Base-by-base conservation (phyloP, 2,797 vertebrate genomes). In the Siniperca scherzeri region DNA sequence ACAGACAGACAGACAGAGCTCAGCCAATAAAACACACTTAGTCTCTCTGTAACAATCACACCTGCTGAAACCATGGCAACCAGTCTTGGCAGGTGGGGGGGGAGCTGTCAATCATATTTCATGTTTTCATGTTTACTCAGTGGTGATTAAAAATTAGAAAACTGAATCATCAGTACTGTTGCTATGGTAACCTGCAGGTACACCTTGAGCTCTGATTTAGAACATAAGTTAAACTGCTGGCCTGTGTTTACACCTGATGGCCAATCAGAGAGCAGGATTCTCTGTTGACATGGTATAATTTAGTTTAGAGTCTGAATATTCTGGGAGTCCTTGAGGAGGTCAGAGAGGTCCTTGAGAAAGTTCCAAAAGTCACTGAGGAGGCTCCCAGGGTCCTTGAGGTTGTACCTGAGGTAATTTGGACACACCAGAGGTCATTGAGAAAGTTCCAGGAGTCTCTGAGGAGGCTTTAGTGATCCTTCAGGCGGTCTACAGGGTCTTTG, bases 21-120 rank as follows among this genome's bases (percentile, higher is more conserved):
- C 62, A 55, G 79, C 86, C 85, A 89, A 87, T 93, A 89, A 91
- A 92, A 88, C 70, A 21, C 42, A 22, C 44, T 55, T 38, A 59
- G 27, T 64, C 62, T 61, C 22, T 44, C 30, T 44, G 4, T 61
- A 69, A 77, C 13, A 48, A 75, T 30, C 57, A 44, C 83, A 83
- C 60, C 78, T 85, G 70, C 70, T 77, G 66, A n/a, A 68, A 78
- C 86, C 74, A 79, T 1, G 40, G 59, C 64, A 64, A 75, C 61
- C 42, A 33, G 30, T n/a, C 46, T 33, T 3, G 12, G 22, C 10
- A n/a, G 27, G 27, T 25, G 25, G 6, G 56, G 33, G 50, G 7
- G 3, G 70, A 9, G 66, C 42, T 80, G 68, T 82, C 62, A 77
- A 61, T 75, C 71, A 86, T 77, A 46, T 30, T 30, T 30, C 30